These are phyloP conservation scores for Dasysyrphus tricinctus DNA, from an alignment of 2,888 invertebrate species.

Conservation along the genomic window DNA sequence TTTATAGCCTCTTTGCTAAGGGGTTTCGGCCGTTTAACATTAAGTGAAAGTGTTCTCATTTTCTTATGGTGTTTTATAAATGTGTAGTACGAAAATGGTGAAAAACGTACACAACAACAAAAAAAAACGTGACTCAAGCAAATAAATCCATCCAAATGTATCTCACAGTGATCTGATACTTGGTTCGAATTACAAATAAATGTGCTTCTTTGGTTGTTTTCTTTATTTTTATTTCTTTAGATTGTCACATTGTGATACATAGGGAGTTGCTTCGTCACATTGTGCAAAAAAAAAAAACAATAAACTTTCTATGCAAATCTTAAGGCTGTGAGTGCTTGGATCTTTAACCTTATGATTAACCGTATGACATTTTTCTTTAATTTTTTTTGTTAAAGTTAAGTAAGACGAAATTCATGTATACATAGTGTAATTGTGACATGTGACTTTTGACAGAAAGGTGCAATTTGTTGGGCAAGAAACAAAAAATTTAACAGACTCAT, in stretches of 20 bases:
- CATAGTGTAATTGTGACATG: constrained; percentile 24
- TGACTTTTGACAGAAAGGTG: constrained; percentile 55
- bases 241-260: constrained; percentile 29
- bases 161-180: constrained; percentile 62
- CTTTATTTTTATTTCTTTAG: constrained; percentile 8
- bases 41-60: constrained; percentile 73
- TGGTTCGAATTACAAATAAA: constrained; percentile 50
- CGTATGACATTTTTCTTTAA: constrained; percentile 47
- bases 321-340: constrained; percentile 37
- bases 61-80: constrained; percentile 51
- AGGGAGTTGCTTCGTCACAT: neutral
- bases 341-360: constrained; percentile 48
- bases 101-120: constrained; percentile 49
- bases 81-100: constrained; percentile 44
- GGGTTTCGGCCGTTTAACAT: constrained; percentile 34
- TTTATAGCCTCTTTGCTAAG: constrained; percentile 52
- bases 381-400: constrained; percentile 17
- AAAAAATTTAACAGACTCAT: neutral
- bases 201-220: constrained; percentile 23
- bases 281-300: constrained; percentile 44
- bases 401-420: constrained; percentile 1
- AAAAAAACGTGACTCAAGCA: constrained; percentile 48
- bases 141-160: constrained; percentile 45
- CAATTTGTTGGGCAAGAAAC: constrained; percentile 15
- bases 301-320: constrained; percentile 69